Conservation (phyloP, 1,140 invertebrate genomes). For the Lepidostoma basale region DNA sequence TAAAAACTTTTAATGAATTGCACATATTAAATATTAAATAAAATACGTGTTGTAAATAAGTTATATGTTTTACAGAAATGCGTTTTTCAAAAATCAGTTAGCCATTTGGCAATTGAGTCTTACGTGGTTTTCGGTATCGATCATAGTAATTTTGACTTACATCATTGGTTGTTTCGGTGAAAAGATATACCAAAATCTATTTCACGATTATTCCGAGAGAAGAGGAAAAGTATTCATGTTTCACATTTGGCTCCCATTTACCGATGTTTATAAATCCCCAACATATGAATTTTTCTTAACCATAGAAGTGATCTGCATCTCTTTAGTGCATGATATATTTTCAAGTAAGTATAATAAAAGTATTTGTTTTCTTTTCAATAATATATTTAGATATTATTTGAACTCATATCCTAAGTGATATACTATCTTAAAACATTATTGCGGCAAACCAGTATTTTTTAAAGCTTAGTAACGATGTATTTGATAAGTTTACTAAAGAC, state of each 20-base stretch:
- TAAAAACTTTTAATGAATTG: too few relatives aligned
- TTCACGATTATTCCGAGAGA: conserved; percentile 14
- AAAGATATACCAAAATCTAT: conserved; percentile 14
- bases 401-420: too few relatives aligned
- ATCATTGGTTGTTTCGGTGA: neutral
- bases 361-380: too few relatives aligned
- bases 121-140: neutral
- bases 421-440: too few relatives aligned
- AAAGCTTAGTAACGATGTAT: too few relatives aligned
- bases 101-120: conserved; percentile 20
- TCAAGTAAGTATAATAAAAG: neutral
- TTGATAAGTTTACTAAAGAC: too few relatives aligned
- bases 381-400: too few relatives aligned
- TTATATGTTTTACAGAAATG: conserved; percentile 28
- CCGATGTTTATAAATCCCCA: conserved; percentile 24
- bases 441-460: too few relatives aligned
- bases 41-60: too few relatives aligned
- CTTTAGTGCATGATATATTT: neutral
- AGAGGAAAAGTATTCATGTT: conserved; percentile 12
- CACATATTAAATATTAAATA: too few relatives aligned
- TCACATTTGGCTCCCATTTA: conserved; percentile 23
- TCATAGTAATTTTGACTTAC: neutral
- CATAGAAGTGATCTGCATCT: neutral
- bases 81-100: conserved; percentile 31
- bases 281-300: conserved; percentile 24